These are phyloP conservation scores for Monopterus albus DNA, from an alignment of 2,113 vertebrate species.

Conservation along the genomic window DNA sequence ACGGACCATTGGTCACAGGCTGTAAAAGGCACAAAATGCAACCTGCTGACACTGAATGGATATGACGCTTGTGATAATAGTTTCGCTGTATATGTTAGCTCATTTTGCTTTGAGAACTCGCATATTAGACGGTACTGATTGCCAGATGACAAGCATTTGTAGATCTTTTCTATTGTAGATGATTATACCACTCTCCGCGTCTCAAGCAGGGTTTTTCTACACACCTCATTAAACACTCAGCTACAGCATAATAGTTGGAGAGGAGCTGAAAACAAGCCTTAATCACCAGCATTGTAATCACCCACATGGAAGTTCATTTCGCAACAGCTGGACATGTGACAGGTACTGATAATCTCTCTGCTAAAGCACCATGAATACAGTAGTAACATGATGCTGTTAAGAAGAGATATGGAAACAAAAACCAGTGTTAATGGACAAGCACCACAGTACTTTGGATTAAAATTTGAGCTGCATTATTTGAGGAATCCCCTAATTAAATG, in stretches of 20 bases:
- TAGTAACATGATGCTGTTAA: too few species aligned
- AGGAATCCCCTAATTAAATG: neutral
- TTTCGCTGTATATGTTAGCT: neutral
- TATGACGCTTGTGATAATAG: neutral
- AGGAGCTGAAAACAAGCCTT: neutral
- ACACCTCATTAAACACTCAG: neutral
- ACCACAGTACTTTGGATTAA: too few species aligned
- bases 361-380: too few species aligned
- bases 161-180: neutral
- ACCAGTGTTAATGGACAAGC: too few species aligned
- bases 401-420: too few species aligned
- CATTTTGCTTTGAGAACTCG: slow-evolving; percentile 5
- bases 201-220: too few species aligned
- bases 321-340: neutral
- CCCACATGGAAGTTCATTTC: neutral
- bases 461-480: neutral
- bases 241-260: neutral
- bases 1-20: slow-evolving; percentile 30
- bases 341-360: too few species aligned
- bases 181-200: too few species aligned
- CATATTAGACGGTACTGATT: neutral
- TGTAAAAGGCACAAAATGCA: slow-evolving; percentile 16
- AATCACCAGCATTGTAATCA: neutral
- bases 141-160: neutral
- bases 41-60: neutral